A percentile compares a stretch with the other conserved stretches of the same genome.
Evolutionary conservation across 2,888 invertebrate species (phyloP).

Genomic region (Limnephilus marmoratus): DNA sequence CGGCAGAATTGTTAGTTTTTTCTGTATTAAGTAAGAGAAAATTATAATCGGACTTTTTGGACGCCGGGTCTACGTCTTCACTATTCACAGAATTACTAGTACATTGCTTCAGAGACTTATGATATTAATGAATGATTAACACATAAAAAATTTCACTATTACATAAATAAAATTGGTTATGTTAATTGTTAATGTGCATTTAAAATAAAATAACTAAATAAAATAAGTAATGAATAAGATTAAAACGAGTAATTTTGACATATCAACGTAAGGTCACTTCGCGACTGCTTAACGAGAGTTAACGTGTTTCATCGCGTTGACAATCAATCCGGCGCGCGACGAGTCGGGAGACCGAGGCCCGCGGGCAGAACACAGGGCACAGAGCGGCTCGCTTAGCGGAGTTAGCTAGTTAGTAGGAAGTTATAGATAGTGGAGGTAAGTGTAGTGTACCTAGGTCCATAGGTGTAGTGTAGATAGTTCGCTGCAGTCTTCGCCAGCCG

Average conservation of each 20-base stretch:
- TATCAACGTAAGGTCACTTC: not conserved
- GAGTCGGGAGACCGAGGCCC: not conserved
- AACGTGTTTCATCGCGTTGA: constrained; percentile 2
- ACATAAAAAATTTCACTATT: too few species aligned
- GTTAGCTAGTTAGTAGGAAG: not conserved
- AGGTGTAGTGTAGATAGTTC: not conserved
- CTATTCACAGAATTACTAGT: too few species aligned
- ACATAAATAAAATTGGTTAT: too few species aligned
- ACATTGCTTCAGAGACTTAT: too few species aligned
- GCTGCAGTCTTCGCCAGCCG: not conserved
- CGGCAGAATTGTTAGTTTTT: too few species aligned
- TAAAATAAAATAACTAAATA: not conserved
- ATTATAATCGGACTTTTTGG: too few species aligned
- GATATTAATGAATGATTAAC: too few species aligned
- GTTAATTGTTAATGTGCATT: too few species aligned
- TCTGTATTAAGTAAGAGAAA: too few species aligned
- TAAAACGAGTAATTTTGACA: not conserved
- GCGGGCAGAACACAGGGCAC: not conserved
- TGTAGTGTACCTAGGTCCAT: too few species aligned
- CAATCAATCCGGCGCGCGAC: not conserved
- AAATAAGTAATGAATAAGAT: not conserved
- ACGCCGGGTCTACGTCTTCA: too few species aligned
- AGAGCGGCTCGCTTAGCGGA: constrained; percentile 2
- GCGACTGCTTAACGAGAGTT: constrained; percentile 9
- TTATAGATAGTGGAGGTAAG: not conserved